These are phyloP conservation scores for Drymodes brunneopygia DNA, from an alignment of 2,113 vertebrate species.

Conservation along the genomic window DNA sequence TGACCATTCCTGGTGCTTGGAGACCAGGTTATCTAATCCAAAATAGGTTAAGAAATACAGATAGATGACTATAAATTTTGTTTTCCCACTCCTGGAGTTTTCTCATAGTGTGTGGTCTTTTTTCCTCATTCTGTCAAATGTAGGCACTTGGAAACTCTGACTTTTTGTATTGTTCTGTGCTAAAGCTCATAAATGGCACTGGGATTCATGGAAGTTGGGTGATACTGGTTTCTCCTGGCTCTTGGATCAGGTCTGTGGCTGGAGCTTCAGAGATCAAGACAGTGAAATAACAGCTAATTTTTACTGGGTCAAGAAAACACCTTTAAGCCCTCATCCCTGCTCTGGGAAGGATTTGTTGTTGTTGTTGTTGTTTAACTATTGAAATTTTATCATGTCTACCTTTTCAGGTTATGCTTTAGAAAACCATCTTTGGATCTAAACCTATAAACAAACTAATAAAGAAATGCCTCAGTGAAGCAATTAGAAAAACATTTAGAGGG, in stretches of 20 bases:
- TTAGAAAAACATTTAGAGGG: neutral
- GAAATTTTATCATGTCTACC: neutral
- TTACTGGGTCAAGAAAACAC: neutral
- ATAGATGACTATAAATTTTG: neutral
- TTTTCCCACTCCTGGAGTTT: neutral
- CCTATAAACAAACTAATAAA: neutral
- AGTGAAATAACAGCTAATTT: neutral
- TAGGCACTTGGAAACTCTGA: neutral
- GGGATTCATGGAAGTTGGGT: neutral
- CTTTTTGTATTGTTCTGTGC: neutral
- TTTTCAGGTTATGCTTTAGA: neutral
- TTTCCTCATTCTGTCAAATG: neutral
- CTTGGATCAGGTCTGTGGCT: neutral
- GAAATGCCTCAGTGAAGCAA: neutral
- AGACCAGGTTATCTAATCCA: neutral
- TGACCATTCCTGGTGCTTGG: neutral
- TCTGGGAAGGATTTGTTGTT: neutral
- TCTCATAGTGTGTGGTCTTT: neutral
- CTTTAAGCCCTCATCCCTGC: neutral
- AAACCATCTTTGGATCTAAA: neutral
- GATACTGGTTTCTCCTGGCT: neutral
- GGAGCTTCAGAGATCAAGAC: neutral
- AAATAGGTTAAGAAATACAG: neutral
- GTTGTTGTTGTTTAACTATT: neutral
- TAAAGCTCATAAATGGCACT: neutral